These are phyloP conservation scores for Diploscapter pachys DNA, from an alignment of 1,140 invertebrate genomes.

Conservation along the genomic window DNA sequence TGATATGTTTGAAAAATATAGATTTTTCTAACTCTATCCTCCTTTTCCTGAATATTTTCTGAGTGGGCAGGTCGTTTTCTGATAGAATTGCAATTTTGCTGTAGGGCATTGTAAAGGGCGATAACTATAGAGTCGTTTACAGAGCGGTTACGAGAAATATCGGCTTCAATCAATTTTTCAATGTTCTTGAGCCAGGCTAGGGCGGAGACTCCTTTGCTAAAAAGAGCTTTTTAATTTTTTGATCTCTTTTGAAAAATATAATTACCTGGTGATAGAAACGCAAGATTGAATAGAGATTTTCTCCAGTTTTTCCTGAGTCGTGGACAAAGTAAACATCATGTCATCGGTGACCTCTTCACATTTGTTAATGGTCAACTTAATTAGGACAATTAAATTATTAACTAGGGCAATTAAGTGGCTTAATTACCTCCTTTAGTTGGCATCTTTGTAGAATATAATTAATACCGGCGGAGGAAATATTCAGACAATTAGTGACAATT, in stretches of 20 bases:
- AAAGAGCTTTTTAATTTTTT: not conserved
- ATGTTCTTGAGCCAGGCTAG: conserved; percentile 24
- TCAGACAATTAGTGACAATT: conserved; percentile 13
- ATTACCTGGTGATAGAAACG: conserved; percentile 13
- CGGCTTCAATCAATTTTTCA: conserved; percentile 11
- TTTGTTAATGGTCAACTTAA: conserved; percentile 12
- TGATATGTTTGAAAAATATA: not conserved
- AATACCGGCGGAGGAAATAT: conserved; percentile 6
- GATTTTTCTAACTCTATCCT: no score
- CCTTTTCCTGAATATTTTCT: no score
- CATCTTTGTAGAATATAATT: conserved; percentile 1
- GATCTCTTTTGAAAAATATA: not conserved
- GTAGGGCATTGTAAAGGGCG: conserved; percentile 21
- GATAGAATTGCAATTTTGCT: not conserved
- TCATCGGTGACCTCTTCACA: conserved; percentile 17
- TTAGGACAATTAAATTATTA: not conserved
- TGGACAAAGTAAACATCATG: conserved; percentile 19
- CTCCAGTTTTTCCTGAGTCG: conserved; percentile 11
- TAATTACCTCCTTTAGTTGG: conserved; percentile 22
- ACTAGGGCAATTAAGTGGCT: not conserved
- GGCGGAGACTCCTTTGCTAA: conserved; percentile 18
- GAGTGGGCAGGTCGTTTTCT: not conserved
- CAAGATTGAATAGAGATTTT: conserved; percentile 23
- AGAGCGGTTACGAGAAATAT: conserved; percentile 25
- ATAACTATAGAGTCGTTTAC: conserved; percentile 24